phyloP scores from a whole-genome alignment of 2,113 vertebrate genomes.

The Microcebus jonahi region DNA sequence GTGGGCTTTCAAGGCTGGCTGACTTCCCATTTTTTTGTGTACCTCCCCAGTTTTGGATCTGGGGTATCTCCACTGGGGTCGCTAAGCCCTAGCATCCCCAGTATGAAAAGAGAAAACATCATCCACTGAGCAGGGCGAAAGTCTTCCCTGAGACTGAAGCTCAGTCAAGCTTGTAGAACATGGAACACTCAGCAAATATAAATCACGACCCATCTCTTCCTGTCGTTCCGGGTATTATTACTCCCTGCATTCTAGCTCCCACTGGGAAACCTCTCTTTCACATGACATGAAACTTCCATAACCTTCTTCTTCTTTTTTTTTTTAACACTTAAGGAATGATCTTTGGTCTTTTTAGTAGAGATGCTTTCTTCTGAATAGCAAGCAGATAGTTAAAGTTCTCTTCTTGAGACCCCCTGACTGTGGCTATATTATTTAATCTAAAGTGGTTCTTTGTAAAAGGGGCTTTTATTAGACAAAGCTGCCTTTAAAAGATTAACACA shows the following conservation, averaged over 20 bases:
- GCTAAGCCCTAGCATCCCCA: neutral
- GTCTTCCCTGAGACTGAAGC: neutral
- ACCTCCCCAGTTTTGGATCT: neutral
- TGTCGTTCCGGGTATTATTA: accelerated
- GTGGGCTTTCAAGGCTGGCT: neutral
- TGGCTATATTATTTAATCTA: neutral
- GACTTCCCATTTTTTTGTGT: neutral
- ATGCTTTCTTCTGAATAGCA: neutral
- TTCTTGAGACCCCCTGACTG: neutral
- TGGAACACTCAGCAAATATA: accelerated
- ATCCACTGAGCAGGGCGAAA: accelerated
- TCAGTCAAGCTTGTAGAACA: accelerated
- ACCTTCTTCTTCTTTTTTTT: neutral
- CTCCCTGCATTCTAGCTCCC: neutral
- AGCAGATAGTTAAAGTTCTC: neutral
- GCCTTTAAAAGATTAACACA: neutral
- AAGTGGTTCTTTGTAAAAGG: neutral
- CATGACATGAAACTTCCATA: too few species aligned
- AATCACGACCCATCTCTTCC: neutral
- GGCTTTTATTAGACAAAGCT: neutral
- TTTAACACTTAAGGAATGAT: neutral
- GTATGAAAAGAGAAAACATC: neutral
- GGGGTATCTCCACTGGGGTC: neutral
- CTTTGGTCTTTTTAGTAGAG: neutral
- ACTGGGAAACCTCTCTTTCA: neutral